Percentiles rank a stretch among this genome's conserved stretches.
phyloP scores from a whole-genome alignment of 2,797 vertebrate species.

The Pseudochirops corinnae region DNA sequence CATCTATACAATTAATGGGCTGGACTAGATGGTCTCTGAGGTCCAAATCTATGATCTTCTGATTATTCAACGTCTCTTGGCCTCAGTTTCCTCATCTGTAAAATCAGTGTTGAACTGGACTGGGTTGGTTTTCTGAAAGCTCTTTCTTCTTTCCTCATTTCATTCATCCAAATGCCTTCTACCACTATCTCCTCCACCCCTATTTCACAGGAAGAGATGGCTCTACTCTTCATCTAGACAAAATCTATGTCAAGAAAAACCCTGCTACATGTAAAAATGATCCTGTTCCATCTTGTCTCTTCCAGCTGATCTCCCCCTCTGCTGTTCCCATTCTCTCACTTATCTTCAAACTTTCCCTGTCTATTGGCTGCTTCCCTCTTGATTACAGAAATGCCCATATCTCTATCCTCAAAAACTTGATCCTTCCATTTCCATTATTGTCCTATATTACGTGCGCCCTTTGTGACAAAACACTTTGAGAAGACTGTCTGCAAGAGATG shows the following conservation, averaged over 20 bases:
- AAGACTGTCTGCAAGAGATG: background rate
- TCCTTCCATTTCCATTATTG: background rate
- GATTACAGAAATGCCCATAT: background rate
- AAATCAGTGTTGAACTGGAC: background rate
- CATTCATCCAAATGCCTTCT: background rate
- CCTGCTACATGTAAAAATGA: background rate
- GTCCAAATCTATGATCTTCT: background rate
- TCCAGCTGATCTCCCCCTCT: background rate
- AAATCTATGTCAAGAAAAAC: background rate
- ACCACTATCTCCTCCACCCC: background rate
- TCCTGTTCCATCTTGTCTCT: background rate
- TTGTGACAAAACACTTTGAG: background rate
- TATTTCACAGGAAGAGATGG: background rate
- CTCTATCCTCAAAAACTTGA: background rate
- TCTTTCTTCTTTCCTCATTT: background rate
- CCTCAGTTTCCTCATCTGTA: background rate
- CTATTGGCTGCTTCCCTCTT: background rate
- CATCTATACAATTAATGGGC: background rate
- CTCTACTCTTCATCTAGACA: background rate
- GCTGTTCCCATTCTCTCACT: background rate
- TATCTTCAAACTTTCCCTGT: background rate
- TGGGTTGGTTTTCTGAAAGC: background rate
- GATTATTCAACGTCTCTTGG: background rate
- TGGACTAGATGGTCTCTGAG: background rate
- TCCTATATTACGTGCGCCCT: background rate